Evolutionary conservation across 2,888 invertebrate species (phyloP).

Genomic region (Dicranocentrus wangi): DNA sequence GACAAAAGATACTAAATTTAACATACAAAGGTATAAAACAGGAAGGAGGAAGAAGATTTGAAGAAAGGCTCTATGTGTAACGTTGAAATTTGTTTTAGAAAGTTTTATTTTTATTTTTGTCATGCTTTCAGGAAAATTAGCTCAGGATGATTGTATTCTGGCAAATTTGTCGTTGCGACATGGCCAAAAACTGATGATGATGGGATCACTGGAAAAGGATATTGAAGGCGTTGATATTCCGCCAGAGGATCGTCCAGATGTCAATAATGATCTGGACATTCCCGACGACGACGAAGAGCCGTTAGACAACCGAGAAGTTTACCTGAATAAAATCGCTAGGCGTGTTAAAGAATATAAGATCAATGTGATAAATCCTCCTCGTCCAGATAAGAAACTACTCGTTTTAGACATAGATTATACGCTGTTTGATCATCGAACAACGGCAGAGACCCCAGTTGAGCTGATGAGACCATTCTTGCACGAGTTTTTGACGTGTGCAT

Average conservation of each 20-base stretch:
- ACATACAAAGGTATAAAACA: constrained; percentile 86
- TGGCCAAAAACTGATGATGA: constrained; percentile 95
- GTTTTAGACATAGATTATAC: constrained; percentile 98
- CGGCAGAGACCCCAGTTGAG: constrained; percentile 90
- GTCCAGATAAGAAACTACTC: constrained; percentile 89
- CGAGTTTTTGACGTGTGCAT: constrained; percentile 91
- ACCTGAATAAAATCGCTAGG: constrained; percentile 76
- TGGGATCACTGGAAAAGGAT: constrained; percentile 94
- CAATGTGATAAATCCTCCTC: constrained; percentile 83
- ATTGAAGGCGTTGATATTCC: constrained; percentile 87
- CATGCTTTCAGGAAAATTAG: constrained; percentile 83
- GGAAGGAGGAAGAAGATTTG: background rate
- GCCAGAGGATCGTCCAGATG: constrained; percentile 78
- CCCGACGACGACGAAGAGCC: constrained; percentile 81
- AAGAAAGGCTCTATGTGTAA: too few relatives aligned
- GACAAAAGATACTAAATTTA: constrained; percentile 94
- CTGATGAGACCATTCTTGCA: constrained; percentile 96
- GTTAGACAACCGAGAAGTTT: constrained; percentile 80
- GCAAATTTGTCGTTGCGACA: constrained; percentile 86
- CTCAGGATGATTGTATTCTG: constrained; percentile 86
- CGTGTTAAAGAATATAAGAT: constrained; percentile 76
- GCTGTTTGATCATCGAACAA: constrained; percentile 94
- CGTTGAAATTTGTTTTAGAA: constrained; percentile 6
- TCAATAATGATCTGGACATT: constrained; percentile 71
- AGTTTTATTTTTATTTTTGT: background rate